Base-by-base conservation (phyloP, 2,888 invertebrate genomes). In the Pristionchus fissidentatus region DNA sequence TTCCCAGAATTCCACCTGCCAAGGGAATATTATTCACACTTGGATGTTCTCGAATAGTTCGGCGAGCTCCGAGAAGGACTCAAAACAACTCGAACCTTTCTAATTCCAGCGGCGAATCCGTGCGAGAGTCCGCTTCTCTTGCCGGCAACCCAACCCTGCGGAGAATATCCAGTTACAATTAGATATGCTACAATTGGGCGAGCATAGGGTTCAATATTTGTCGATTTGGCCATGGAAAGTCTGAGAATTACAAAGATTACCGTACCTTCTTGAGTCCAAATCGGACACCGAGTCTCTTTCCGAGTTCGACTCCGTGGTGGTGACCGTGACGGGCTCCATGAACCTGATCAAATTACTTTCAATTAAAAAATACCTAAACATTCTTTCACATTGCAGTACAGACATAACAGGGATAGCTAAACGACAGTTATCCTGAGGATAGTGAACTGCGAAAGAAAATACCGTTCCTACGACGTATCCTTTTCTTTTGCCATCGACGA, bases 401-500 rank as follows among this genome's bases (percentile, higher is more conserved):
- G n/a, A n/a, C n/a, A n/a, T n/a, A n/a, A n/a, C n/a, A n/a, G n/a
- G n/a, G n/a, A n/a, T n/a, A n/a, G n/a, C n/a, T n/a, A n/a, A n/a
- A n/a, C n/a, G n/a, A n/a, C n/a, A n/a, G n/a, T n/a, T n/a, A n/a
- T n/a, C n/a, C n/a, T n/a, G 13, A 15, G 49, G 49, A 49, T 15
- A 49, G 10, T 49, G 49, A 49, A 49, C 10, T 49, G 49, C 49
- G n/a, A n/a, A n/a, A n/a, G n/a, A n/a, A n/a, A 41, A 10, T 73
- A 41, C 73, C 43, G 43, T 26, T 22, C 73, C 73, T 26, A 73
- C 46, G 46, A 29, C 46, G 29, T 46, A 73, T 73, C 73, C 73
- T 73, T 43, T 73, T 73, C 73, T 73, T 35, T 46, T 73, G 10
- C 73, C 73, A 35, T 73, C 73, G n/a, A 32, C 5, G 49, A 77